Evolutionary conservation across 1,140 invertebrate species (phyloP).

Genomic region (Bicyclus anynana): DNA sequence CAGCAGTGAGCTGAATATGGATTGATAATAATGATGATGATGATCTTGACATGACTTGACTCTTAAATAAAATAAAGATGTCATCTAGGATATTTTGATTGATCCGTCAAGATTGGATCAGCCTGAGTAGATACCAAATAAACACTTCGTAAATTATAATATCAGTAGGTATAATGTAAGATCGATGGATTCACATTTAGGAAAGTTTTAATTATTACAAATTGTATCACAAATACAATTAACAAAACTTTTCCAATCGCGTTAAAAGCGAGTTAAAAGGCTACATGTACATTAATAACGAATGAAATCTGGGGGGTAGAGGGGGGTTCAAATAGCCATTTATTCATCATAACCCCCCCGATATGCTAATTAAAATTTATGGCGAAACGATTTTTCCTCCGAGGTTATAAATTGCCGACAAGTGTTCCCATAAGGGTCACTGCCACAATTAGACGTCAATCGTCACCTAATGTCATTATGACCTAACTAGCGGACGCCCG

Average conservation of each 20-base stretch:
- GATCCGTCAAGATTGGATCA: too few relatives aligned
- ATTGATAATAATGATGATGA: too few relatives aligned
- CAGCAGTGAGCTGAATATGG: too few relatives aligned
- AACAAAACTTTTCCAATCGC: conserved; percentile 3
- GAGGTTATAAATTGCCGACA: conserved; percentile 8
- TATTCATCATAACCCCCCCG: conserved; percentile 17
- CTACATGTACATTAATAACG: conserved; percentile 10
- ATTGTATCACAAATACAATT: conserved; percentile 6
- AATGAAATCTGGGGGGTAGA: neutral
- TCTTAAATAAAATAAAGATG: too few relatives aligned
- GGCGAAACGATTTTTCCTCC: conserved; percentile 15
- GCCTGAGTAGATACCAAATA: too few relatives aligned
- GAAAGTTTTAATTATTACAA: neutral
- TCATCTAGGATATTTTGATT: too few relatives aligned
- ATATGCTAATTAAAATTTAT: conserved; percentile 21
- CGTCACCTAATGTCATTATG: too few relatives aligned
- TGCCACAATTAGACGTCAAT: neutral
- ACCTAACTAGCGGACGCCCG: too few relatives aligned
- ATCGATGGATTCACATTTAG: neutral
- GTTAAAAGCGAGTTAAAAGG: conserved; percentile 11
- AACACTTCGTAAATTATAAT: too few relatives aligned
- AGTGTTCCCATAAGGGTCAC: conserved; percentile 7
- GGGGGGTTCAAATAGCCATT: conserved; percentile 12
- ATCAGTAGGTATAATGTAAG: neutral
- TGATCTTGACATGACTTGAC: too few relatives aligned